Base-by-base conservation (phyloP, 1,140 invertebrate species). In the Drosophila pachea region DNA sequence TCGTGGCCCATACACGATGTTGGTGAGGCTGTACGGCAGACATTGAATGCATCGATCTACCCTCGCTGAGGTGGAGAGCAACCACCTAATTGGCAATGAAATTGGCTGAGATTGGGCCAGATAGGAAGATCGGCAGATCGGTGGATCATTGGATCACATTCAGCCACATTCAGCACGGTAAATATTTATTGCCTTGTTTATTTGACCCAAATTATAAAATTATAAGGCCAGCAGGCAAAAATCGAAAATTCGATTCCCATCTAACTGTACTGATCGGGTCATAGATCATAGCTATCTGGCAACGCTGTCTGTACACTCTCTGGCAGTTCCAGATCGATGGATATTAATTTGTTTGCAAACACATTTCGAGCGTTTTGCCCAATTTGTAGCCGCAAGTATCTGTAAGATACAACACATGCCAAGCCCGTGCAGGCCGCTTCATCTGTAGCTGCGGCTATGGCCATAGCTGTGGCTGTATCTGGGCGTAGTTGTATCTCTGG, bases 321-420 rank as follows among this genome's bases (percentile, higher is more conserved):
- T 65, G 66, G 33, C 81, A 70, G 76, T 76, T 73, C 16, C 66
- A 86, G 81, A 86, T 86, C 74, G 82, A 86, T 86, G 84, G 76
- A 74, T 79, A 82, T 86, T 86, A 86, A 86, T 86, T 86, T 86
- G 82, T 81, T 86, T 86, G 82, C 76, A 86, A 86, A 86, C 82
- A 76, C 78, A 86, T 86, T 86, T 86, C 79, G 70, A 68, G 69
- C 62, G 81, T 61, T 79, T 68, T 73, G 78, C 75, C 72, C 72
- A 83, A 83, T 83, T 84, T 76, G 79, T 63, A 64, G 83, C 67
- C 61, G 62, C 47, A 82, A 59, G 66, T 73, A 73, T 59, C 65
- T 63, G 35, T n/a, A 36, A 73, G 53, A 68, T 73, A 73, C 60
- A 73, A 56, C 52, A 67, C 68, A 71, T 67, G 53, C 52, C 52